A percentile compares a stretch with the other conserved stretches of the same genome.
phyloP scores from a whole-genome alignment of 2,888 invertebrate species.

The Colletes collaris region DNA sequence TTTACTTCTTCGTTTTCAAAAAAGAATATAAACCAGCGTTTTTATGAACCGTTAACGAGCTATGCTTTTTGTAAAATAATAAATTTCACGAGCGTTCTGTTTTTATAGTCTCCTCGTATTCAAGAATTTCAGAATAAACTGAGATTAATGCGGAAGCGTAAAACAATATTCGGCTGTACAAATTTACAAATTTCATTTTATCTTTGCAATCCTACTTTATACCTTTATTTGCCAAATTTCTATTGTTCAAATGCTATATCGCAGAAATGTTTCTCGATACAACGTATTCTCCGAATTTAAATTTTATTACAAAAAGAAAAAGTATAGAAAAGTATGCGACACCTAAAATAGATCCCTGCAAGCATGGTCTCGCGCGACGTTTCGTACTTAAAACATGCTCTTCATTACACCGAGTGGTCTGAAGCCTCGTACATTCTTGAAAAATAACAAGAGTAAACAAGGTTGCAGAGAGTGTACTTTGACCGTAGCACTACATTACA shows the following conservation, averaged over 20 bases:
- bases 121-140: neutral
- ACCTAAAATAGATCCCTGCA: slow-evolving; percentile 12
- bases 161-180: neutral
- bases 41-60: neutral
- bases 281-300: neutral
- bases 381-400: slow-evolving; percentile 13
- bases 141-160: neutral
- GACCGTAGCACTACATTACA: too few species aligned
- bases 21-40: neutral
- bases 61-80: neutral
- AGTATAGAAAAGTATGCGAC: slow-evolving; percentile 10
- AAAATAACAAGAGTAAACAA: neutral
- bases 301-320: neutral
- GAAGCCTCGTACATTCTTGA: neutral
- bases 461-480: too few species aligned
- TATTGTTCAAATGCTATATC: neutral
- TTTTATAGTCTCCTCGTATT: neutral
- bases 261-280: neutral
- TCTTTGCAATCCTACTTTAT: too few species aligned
- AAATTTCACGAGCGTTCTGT: too few species aligned
- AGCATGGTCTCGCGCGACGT: slow-evolving; percentile 10
- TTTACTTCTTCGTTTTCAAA: neutral
- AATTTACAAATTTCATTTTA: neutral
- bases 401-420: neutral
- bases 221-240: too few species aligned